phyloP scores from a whole-genome alignment of 2,888 invertebrate genomes.

The Eristalis pertinax region DNA sequence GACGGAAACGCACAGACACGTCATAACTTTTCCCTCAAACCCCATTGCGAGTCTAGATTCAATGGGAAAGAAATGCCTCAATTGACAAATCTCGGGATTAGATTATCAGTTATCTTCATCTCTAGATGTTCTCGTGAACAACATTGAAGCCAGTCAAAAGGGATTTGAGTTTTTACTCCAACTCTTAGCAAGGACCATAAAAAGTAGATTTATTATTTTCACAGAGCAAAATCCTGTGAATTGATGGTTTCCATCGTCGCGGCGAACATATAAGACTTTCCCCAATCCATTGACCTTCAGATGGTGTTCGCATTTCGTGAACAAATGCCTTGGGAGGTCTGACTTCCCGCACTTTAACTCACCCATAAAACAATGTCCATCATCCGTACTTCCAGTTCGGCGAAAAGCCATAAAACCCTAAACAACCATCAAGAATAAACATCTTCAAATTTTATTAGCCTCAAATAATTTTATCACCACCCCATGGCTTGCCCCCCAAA shows the following conservation, averaged over 20 bases:
- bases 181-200: background rate
- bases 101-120: background rate
- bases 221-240: background rate
- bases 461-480: background rate
- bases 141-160: background rate
- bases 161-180: too few relatives aligned
- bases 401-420: background rate
- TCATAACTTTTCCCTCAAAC: too few relatives aligned
- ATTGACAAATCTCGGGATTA: background rate
- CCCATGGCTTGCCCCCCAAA: constrained; percentile 1
- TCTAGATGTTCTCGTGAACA: background rate
- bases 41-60: background rate
- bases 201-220: background rate
- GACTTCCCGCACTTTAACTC: background rate
- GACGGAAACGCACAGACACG: background rate
- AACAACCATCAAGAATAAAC: background rate
- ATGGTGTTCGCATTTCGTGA: background rate
- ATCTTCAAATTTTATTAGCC: background rate
- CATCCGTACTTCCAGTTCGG: background rate
- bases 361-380: background rate
- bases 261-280: background rate
- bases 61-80: background rate
- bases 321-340: background rate
- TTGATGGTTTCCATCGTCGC: background rate
- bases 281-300: background rate